These are phyloP conservation scores for Ficedula albicollis DNA, from an alignment of 2,797 vertebrate genomes.

Conservation along the genomic window DNA sequence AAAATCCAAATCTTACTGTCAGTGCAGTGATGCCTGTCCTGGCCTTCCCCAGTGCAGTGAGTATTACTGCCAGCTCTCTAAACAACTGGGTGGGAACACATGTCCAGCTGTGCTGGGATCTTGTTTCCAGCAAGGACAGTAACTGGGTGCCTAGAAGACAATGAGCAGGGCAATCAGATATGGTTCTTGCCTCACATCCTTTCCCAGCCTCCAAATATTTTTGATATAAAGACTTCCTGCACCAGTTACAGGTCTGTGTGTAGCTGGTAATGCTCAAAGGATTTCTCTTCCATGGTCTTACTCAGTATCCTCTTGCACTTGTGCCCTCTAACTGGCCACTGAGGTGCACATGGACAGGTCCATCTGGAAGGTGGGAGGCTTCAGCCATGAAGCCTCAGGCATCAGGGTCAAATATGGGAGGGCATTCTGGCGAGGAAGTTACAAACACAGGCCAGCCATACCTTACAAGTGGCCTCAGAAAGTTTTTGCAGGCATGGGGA, in stretches of 20 bases:
- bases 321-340: not conserved
- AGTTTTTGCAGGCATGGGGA: not conserved
- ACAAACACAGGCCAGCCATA: not conserved
- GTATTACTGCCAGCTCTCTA: conserved; percentile 1
- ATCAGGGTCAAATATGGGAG: not conserved
- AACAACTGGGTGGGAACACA: not conserved
- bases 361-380: not conserved
- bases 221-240: not conserved
- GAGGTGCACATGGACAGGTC: not conserved
- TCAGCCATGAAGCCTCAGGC: not conserved
- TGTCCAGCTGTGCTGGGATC: not conserved
- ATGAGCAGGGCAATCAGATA: not conserved
- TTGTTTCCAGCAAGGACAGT: not conserved
- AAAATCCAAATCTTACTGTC: conserved; percentile 62
- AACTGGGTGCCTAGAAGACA: not conserved
- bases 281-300: not conserved
- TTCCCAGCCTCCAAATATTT: not conserved
- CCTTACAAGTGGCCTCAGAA: not conserved
- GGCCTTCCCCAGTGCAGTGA: conserved; percentile 70
- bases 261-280: not conserved
- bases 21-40: conserved; percentile 62
- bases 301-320: not conserved
- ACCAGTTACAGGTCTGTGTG: not conserved
- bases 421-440: not conserved
- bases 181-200: not conserved